Evolutionary conservation across 2,888 invertebrate genomes (phyloP).

Genomic region (Eledona agricola): DNA sequence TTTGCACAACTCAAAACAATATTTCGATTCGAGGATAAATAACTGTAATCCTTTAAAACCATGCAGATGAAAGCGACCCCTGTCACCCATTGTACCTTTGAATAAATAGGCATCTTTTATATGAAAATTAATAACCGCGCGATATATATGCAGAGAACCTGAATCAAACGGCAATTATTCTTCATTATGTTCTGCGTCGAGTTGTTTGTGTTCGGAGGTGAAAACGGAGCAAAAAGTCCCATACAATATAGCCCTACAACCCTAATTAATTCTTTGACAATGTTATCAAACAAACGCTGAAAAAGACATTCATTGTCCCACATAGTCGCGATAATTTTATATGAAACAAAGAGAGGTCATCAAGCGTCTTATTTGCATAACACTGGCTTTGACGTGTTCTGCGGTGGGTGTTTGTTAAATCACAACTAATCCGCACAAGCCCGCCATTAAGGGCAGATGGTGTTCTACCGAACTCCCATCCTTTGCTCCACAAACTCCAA

Average conservation of each 20-base stretch:
- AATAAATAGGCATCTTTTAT: conserved; percentile 36
- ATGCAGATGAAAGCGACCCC: conserved; percentile 33
- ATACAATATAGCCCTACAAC: conserved; percentile 27
- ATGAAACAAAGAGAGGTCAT: conserved; percentile 29
- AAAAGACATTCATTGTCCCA: conserved; percentile 24
- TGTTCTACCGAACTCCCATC: conserved; percentile 17
- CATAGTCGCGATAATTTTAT: conserved; percentile 14
- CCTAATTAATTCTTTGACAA: conserved; percentile 34
- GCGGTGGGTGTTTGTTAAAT: conserved; percentile 30
- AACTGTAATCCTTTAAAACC: conserved; percentile 30
- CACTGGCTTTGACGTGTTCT: conserved; percentile 28
- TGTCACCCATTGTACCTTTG: conserved; percentile 35
- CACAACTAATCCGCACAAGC: conserved; percentile 32
- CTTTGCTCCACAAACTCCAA: conserved; percentile 26
- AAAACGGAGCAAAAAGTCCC: conserved; percentile 26
- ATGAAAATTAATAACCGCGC: conserved; percentile 37
- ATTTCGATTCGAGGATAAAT: conserved; percentile 32
- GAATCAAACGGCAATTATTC: conserved; percentile 39
- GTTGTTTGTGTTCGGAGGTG: conserved; percentile 31
- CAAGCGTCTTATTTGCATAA: conserved; percentile 29
- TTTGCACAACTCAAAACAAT: conserved; percentile 21
- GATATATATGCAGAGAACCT: conserved; percentile 31
- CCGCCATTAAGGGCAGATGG: conserved; percentile 32
- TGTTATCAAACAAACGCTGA: conserved; percentile 24
- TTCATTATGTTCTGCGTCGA: conserved; percentile 34